phyloP scores from a whole-genome alignment of 30 jellyfish, hydroid and myxozoan genomes.

The Mastigias papua region DNA sequence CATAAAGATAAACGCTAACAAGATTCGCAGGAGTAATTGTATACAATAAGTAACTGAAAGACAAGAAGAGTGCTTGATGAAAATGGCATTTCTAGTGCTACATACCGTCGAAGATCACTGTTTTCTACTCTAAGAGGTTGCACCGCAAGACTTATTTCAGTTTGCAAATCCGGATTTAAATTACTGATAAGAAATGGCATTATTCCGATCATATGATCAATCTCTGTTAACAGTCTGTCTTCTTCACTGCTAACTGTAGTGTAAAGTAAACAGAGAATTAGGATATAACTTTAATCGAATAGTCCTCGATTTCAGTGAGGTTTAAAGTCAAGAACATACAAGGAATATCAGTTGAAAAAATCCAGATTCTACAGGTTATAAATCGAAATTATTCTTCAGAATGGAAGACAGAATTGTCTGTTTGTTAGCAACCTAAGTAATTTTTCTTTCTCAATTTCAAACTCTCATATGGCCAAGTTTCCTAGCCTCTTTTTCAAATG shows the following conservation, averaged over 20 bases:
- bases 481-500: no score
- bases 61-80: not conserved
- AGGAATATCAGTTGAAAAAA: not conserved
- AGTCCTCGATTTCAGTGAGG: not conserved
- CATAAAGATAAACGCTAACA: no score
- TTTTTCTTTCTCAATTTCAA: no score
- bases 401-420: no score
- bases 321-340: not conserved
- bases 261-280: not conserved
- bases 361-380: not conserved
- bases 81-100: not conserved
- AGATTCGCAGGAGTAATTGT: no score
- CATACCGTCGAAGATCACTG: conserved; percentile 80
- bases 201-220: conserved; percentile 79
- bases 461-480: no score
- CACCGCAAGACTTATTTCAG: conserved; percentile 75
- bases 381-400: no score
- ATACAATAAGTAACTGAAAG: no score
- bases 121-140: conserved; percentile 81
- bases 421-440: no score
- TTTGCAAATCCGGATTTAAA: conserved; percentile 72
- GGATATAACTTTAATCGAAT: not conserved
- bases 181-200: conserved; percentile 78
- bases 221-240: conserved; percentile 71
- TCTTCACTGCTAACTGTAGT: conserved; percentile 73